These are phyloP conservation scores for Gallinago stenura DNA, from an alignment of 2,797 vertebrate genomes.

Conservation along the genomic window DNA sequence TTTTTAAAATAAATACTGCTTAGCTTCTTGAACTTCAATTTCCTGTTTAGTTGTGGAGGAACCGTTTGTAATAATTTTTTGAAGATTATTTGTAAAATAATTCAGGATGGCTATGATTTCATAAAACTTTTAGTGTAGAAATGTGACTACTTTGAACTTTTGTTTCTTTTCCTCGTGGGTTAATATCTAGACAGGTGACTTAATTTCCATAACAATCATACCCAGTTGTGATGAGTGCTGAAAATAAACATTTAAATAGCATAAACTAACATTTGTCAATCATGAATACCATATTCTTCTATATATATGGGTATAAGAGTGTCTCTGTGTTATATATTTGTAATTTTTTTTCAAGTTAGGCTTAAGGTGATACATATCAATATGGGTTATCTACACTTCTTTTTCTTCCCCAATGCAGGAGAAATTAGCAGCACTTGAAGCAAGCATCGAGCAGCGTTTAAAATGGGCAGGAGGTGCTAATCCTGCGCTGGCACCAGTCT, in stretches of 20 bases:
- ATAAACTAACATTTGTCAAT: background rate
- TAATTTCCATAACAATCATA: background rate
- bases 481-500: constrained; percentile 92
- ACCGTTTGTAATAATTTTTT: background rate
- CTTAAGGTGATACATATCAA: background rate
- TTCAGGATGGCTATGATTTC: background rate
- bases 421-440: constrained; percentile 92
- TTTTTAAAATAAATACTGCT: background rate
- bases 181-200: background rate
- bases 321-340: background rate
- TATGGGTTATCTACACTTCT: background rate
- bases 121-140: background rate
- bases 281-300: background rate
- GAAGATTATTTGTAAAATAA: background rate
- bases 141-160: background rate
- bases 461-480: constrained; percentile 99
- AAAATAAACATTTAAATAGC: background rate
- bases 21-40: background rate
- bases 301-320: background rate
- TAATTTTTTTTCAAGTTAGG: background rate
- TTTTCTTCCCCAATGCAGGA: constrained; percentile 80
- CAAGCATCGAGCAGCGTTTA: constrained; percentile 96
- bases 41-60: background rate
- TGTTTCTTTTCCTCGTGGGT: background rate
- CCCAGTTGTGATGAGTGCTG: background rate